These are phyloP conservation scores for Rhinolophus sinicus DNA, from an alignment of 2,113 vertebrate genomes.

Conservation along the genomic window DNA sequence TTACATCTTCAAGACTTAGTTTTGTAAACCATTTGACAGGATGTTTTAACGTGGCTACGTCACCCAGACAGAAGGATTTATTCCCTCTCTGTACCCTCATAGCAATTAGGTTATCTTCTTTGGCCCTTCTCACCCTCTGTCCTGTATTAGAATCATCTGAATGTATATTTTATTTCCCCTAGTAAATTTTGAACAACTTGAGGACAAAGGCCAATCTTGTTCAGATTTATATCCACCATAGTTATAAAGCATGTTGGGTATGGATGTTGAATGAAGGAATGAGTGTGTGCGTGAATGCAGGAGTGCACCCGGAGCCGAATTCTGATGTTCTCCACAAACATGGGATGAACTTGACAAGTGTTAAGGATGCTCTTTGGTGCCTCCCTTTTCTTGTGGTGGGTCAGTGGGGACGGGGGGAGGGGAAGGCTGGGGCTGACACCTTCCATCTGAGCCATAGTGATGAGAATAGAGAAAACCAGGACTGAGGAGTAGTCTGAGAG, in stretches of 20 bases:
- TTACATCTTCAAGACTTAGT: neutral
- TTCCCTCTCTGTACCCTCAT: neutral
- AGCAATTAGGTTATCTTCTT: neutral
- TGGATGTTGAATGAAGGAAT: neutral
- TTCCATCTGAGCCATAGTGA: neutral
- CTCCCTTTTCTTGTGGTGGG: neutral
- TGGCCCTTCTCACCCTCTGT: neutral
- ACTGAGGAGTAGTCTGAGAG: neutral
- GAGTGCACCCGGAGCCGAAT: neutral
- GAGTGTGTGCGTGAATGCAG: neutral
- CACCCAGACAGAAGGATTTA: neutral
- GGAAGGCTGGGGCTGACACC: neutral
- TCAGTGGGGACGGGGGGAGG: no score
- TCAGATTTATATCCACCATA: neutral
- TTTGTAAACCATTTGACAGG: neutral
- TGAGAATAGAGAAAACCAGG: neutral
- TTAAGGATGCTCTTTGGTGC: neutral
- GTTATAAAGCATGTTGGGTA: neutral
- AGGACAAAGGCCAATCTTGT: neutral
- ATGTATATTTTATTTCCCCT: neutral
- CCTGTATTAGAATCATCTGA: conserved; percentile 15
- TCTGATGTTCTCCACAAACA: neutral
- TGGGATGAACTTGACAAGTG: neutral
- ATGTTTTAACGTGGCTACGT: neutral
- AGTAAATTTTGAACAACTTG: conserved; percentile 16